Conservation (phyloP, 2,797 vertebrate genomes). For the Caiman crocodilus region DNA sequence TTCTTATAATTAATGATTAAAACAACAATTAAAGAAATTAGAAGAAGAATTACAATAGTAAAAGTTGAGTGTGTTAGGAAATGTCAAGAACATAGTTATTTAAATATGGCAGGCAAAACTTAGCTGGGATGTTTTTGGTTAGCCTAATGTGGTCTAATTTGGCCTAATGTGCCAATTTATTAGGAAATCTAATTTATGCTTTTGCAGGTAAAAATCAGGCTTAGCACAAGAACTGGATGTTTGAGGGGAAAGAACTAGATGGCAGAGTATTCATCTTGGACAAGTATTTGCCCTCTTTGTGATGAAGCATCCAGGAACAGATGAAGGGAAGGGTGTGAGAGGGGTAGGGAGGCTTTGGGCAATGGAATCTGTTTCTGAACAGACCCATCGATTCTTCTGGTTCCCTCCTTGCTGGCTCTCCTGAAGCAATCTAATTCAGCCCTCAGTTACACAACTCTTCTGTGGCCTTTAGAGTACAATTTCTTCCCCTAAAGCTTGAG, state of each 20-base stretch:
- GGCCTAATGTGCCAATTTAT: not conserved
- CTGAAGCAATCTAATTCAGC: not conserved
- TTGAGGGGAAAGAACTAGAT: not conserved
- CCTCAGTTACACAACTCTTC: not conserved
- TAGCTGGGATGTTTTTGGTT: not conserved
- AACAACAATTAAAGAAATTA: no score
- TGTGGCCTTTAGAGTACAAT: not conserved
- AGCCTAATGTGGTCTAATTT: not conserved
- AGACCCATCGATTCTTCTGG: not conserved
- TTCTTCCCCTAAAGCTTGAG: not conserved
- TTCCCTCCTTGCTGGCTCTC: fast-evolving
- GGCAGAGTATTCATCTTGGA: not conserved
- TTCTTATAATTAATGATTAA: no score
- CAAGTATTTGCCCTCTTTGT: not conserved
- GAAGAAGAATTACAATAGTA: no score
- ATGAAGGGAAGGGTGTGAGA: not conserved
- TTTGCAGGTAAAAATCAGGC: not conserved
- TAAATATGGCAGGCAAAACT: not conserved
- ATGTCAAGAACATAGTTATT: no score
- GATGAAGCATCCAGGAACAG: not conserved
- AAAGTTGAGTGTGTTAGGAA: no score
- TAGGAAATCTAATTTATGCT: fast-evolving
- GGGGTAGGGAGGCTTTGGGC: not conserved
- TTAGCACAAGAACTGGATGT: not conserved
- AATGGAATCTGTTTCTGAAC: not conserved